A percentile compares a stretch with the other conserved stretches of the same genome.
Conservation (phyloP, 1,140 invertebrate genomes). For the Palaemon carinicauda region DNA sequence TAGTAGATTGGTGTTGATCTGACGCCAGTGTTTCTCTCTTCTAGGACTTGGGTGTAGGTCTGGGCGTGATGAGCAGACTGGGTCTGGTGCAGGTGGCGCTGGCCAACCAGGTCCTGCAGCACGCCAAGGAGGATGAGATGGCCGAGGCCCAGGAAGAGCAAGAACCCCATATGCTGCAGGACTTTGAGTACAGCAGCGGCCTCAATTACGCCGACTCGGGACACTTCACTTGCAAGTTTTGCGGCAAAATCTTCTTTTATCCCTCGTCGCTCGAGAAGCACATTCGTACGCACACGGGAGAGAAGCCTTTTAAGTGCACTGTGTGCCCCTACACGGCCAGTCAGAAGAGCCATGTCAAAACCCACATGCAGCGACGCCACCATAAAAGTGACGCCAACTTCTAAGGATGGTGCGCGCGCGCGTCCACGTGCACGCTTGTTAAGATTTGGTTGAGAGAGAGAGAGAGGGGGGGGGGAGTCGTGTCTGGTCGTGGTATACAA, state of each 20-base stretch:
- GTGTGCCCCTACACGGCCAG: slow-evolving; percentile 70
- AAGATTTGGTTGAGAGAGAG: neutral
- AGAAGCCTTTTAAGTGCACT: slow-evolving; percentile 84
- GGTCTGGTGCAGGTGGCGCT: slow-evolving; percentile 46
- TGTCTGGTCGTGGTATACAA: neutral
- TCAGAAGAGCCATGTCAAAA: slow-evolving; percentile 52
- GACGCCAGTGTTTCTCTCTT: slow-evolving; percentile 56
- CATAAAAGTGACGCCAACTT: neutral
- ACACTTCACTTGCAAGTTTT: slow-evolving; percentile 45
- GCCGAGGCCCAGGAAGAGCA: slow-evolving; percentile 4
- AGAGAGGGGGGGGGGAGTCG: neutral
- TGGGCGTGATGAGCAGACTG: slow-evolving; percentile 52
- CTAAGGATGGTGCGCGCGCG: neutral
- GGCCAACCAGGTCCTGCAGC: slow-evolving; percentile 20
- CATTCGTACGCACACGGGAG: slow-evolving; percentile 87
- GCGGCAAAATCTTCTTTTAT: slow-evolving; percentile 52
- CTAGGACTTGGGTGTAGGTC: slow-evolving; percentile 44
- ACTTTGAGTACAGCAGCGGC: slow-evolving; percentile 10
- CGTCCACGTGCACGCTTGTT: neutral
- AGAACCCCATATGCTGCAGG: slow-evolving; percentile 15
- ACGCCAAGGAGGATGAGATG: neutral
- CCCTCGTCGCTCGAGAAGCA: slow-evolving; percentile 75
- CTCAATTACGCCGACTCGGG: neutral
- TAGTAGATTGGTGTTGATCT: slow-evolving; percentile 5
- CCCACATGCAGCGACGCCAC: slow-evolving; percentile 38